Percentiles rank a stretch among this genome's conserved stretches.
Evolutionary conservation across 1,140 invertebrate genomes (phyloP).

Genomic region (Caenorhabditis remanei): DNA sequence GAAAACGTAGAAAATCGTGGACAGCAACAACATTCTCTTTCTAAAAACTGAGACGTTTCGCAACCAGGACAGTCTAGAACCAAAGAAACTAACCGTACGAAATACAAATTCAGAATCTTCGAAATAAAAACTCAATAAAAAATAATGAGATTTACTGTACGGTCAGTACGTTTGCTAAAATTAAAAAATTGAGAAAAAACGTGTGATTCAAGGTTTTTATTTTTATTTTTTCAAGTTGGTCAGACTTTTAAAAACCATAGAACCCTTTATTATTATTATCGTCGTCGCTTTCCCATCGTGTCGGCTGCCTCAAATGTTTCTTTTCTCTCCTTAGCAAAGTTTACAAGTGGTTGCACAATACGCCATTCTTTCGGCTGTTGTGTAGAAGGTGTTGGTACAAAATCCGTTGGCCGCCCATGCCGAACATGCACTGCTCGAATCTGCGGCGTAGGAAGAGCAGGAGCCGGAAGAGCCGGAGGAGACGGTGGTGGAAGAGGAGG

Average conservation of each 20-base stretch:
- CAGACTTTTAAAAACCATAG: not conserved
- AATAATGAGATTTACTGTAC: no score
- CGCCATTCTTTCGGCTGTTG: not conserved
- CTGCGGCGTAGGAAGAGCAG: not conserved
- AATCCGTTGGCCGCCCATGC: conserved; percentile 31
- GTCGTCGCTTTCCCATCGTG: not conserved
- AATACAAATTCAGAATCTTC: no score
- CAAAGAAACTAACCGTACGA: not conserved
- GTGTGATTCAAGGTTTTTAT: no score
- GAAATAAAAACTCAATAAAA: no score
- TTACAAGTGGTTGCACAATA: conserved; percentile 28
- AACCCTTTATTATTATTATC: not conserved
- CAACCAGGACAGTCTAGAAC: no score
- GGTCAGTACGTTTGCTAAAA: no score
- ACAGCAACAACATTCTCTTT: conserved; percentile 33
- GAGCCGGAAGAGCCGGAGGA: conserved; percentile 9
- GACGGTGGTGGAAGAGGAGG: conserved; percentile 4
- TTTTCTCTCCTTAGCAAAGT: conserved; percentile 10
- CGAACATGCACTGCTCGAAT: not conserved
- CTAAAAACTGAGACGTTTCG: no score
- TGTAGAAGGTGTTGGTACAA: conserved; percentile 27
- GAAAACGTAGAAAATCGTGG: conserved; percentile 21
- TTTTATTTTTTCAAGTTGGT: conserved; percentile 2
- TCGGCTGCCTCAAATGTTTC: not conserved
- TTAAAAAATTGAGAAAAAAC: no score